These are phyloP conservation scores for crab-eating macaque (Macaca fascicularis) DNA, from an alignment of 2,113 vertebrate genomes.

Conservation along the genomic window T2T-MFA8v1.1 NC_088390.1:50145001-50145500, in stretches of 20 bases:
- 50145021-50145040: slow-evolving; percentile 71
- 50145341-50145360: neutral
- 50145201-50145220: neutral
- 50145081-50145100: slow-evolving; percentile 28
- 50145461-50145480: neutral
- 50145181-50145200: neutral
- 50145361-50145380: neutral
- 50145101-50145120: neutral
- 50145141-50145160: neutral
- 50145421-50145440: neutral
- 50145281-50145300: neutral
- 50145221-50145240: neutral
- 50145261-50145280: neutral
- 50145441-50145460: neutral
- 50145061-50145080: slow-evolving; percentile 70
- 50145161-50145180: neutral
- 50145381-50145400: neutral
- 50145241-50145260: neutral
- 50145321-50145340: neutral
- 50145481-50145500: neutral
- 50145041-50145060: slow-evolving; percentile 41
- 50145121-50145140: neutral
- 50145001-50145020: slow-evolving; percentile 80
- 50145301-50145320: neutral
- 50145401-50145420: neutral